These are phyloP conservation scores for Drosophila helvetica DNA, from an alignment of 2,888 invertebrate species.

Conservation along the genomic window DNA sequence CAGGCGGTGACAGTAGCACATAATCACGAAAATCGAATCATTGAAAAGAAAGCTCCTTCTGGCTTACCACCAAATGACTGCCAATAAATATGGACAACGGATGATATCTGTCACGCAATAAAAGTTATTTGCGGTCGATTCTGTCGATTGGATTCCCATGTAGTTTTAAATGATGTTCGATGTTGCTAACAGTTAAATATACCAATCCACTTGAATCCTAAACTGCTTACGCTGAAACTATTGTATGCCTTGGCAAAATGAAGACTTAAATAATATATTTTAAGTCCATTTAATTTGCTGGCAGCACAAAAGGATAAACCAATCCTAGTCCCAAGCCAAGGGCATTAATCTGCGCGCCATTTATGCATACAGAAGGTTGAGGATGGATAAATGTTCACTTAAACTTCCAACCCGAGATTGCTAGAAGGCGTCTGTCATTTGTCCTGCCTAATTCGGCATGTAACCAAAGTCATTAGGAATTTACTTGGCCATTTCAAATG, in stretches of 20 bases:
- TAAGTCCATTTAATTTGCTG: constrained; percentile 41
- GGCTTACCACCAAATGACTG: too few relatives aligned
- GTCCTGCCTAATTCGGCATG: constrained; percentile 65
- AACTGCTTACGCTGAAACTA: constrained; percentile 5
- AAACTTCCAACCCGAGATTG: constrained; percentile 33
- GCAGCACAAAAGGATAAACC: constrained; percentile 10
- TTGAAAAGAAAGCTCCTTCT: too few relatives aligned
- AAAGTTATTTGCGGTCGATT: constrained; percentile 10
- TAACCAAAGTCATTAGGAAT: constrained; percentile 66
- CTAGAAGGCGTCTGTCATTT: constrained; percentile 46
- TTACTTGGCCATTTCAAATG: constrained; percentile 44
- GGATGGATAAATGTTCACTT: constrained; percentile 28
- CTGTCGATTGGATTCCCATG: constrained; percentile 8
- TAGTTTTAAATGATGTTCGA: too few relatives aligned
- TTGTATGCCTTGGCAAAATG: constrained; percentile 25
- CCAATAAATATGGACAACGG: too few relatives aligned
- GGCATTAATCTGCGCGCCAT: constrained; percentile 23
- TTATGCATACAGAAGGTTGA: constrained; percentile 26
- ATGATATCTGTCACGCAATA: too few relatives aligned
- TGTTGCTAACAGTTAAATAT: too few relatives aligned
- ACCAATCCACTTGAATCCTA: too few relatives aligned
- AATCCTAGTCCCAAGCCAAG: neutral
- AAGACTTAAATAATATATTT: constrained; percentile 48
- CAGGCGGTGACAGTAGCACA: constrained; percentile 21
- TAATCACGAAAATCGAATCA: constrained; percentile 22